Evolutionary conservation across 2,113 vertebrate species (phyloP).

Genomic region (Dendropsophus ebraccatus): DNA sequence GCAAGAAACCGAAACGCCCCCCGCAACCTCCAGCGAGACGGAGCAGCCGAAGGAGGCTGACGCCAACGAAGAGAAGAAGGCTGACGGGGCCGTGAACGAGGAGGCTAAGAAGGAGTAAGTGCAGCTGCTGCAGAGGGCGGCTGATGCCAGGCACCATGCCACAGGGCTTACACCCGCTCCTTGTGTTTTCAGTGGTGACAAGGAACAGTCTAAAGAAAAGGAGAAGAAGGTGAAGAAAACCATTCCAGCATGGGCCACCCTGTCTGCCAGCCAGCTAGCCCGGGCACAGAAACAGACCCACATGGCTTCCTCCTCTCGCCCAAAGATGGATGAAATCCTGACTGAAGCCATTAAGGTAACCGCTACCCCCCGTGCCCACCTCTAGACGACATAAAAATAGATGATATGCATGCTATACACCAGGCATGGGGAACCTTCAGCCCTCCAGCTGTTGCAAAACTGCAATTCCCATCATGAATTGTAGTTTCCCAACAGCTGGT

Average conservation of each 20-base stretch:
- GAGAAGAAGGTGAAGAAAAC: constrained; percentile 94
- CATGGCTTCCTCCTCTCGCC: constrained; percentile 83
- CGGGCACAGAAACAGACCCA: constrained; percentile 83
- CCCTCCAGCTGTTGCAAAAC: no score
- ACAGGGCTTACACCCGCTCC: not conserved
- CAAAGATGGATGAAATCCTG: constrained; percentile 92
- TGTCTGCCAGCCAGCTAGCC: constrained; percentile 86
- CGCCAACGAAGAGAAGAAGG: constrained; percentile 68
- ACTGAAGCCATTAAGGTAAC: constrained; percentile 88
- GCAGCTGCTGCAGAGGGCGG: not conserved
- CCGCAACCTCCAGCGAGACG: constrained; percentile 73
- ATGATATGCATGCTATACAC: no score
- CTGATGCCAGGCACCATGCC: not conserved
- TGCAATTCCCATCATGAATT: no score
- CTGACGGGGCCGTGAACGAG: constrained; percentile 76
- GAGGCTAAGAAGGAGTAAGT: constrained; percentile 88
- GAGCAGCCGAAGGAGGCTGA: constrained; percentile 75
- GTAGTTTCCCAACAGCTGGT: no score
- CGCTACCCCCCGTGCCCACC: no score
- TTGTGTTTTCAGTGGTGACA: constrained; percentile 77
- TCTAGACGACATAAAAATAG: no score
- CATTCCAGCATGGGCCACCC: constrained; percentile 93
- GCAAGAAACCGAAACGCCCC: constrained; percentile 75
- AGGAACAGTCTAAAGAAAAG: constrained; percentile 88
- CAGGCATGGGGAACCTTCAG: no score